phyloP scores from a whole-genome alignment of 1,140 invertebrate species.

The Pemphigus obesinymphae region DNA sequence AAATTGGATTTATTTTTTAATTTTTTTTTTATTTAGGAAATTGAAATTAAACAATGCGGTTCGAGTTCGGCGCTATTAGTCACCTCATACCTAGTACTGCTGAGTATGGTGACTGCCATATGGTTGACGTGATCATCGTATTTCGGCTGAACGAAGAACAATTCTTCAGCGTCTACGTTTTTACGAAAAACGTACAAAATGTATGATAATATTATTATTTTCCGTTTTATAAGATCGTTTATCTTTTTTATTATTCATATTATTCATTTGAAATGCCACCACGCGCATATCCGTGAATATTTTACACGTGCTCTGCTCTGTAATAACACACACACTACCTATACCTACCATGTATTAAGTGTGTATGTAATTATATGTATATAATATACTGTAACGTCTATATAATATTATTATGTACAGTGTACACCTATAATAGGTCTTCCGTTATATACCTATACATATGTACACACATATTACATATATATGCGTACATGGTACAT shows the following conservation, averaged over 20 bases:
- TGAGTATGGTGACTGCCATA: constrained; percentile 14
- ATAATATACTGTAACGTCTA: not conserved
- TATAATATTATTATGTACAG: too few species aligned
- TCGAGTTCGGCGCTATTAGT: constrained; percentile 49
- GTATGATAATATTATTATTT: constrained; percentile 26
- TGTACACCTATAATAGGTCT: not conserved
- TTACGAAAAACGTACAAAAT: constrained; percentile 3
- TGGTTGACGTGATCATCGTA: constrained; percentile 39
- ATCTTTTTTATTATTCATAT: not conserved
- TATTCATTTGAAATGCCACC: not conserved
- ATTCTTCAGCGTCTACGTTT: not conserved
- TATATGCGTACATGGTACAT: not conserved
- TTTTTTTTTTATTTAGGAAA: constrained; percentile 58
- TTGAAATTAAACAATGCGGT: constrained; percentile 69
- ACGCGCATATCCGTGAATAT: not conserved
- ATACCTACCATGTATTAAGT: not conserved
- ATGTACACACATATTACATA: not conserved
- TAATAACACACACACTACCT: not conserved
- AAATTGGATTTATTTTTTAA: not conserved
- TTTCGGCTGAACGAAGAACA: constrained; percentile 1
- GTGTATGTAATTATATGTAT: not conserved
- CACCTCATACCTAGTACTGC: constrained; percentile 15
- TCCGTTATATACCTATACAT: not conserved
- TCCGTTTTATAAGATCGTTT: constrained; percentile 8
- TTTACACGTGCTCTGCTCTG: not conserved